Evolutionary conservation across 92 coral and sea anemone species (phyloP), one percentile per base, ranked within the genome.

Genomic region (Meandrina meandrites): DNA sequence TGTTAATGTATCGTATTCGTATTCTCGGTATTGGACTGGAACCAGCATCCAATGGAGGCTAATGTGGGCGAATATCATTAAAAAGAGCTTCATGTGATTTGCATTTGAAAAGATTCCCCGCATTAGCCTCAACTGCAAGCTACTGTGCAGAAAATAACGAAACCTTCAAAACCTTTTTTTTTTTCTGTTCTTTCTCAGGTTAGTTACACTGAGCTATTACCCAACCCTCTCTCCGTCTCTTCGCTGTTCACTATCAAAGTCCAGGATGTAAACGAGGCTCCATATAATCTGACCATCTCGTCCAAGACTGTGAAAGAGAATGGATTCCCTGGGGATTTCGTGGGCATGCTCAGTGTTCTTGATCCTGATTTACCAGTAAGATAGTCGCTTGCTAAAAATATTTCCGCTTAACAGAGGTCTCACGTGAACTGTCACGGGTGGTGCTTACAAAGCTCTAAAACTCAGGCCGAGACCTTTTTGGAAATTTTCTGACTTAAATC

Each of bases 291-390:
- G 42, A 86, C 83, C 34, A 88, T 96, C 54, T 81, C 89, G 45
- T 90, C 90, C 70, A 85, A 82, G 22, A 84, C 81, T 15, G 83
- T 90, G 74, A 60, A 81, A 35, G 95, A 94, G 75, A 95, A 96
- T 62, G 91, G 86, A 73, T 70, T 15, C 5, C 81, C 83, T 19
- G 91, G 92, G 21, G 85, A 78, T 71, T 27, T 80, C 21, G 98
- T 96, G 57, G 98, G 98, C 32, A 68, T 53, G 66, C 62, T 96
- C 42, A 83, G 82, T 56, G 98, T 90, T 75, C 85, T 35, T 22
- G 98, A 96, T 92, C 95, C 98, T 57, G 98, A 96, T 88, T 78
- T 74, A 50, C 91, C 89, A 92, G 98, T 96, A 78, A 51, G 95
- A 81, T 28, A 53, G 9, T 42, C 19, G 4, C 77, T 76, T 31